Conservation (phyloP, 2,113 vertebrate genomes). For the Cololabis saira region DNA sequence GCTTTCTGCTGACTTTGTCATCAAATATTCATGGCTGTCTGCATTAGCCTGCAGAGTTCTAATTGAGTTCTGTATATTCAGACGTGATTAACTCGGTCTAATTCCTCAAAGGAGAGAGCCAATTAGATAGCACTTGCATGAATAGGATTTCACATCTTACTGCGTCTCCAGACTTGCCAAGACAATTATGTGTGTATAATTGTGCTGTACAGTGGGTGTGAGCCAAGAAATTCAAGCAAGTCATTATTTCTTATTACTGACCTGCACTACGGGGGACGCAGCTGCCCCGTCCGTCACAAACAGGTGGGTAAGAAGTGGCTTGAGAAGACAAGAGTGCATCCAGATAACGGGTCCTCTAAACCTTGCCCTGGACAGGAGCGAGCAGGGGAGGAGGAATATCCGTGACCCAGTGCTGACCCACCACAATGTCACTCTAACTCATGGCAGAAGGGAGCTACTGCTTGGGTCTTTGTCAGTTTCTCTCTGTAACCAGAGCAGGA, state of each 20-base stretch:
- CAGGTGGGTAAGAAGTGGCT: conserved; percentile 45
- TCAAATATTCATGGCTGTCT: conserved; percentile 79
- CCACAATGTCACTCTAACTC: conserved; percentile 74
- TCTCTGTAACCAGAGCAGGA: conserved; percentile 75
- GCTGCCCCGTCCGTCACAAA: conserved; percentile 44
- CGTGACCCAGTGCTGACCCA: conserved; percentile 73
- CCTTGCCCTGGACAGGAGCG: conserved; percentile 25
- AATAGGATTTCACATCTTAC: conserved; percentile 75
- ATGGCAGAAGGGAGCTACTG: conserved; percentile 66
- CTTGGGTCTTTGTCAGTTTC: conserved; percentile 73
- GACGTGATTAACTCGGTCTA: conserved; percentile 79
- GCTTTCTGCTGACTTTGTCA: conserved; percentile 70
- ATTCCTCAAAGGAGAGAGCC: conserved; percentile 83
- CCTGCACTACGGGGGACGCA: conserved; percentile 35
- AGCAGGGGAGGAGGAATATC: conserved; percentile 53
- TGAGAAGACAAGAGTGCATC: conserved; percentile 47
- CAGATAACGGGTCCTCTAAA: conserved; percentile 42
- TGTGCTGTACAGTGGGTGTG: conserved; percentile 55
- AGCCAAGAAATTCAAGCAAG: conserved; percentile 59
- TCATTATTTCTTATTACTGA: conserved; percentile 70
- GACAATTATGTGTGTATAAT: conserved; percentile 69
- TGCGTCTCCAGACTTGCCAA: conserved; percentile 62
- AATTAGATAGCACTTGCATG: conserved; percentile 79
- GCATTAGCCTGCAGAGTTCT: conserved; percentile 76
- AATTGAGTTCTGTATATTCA: conserved; percentile 84